Conservation (phyloP, 37 sponge, comb jelly and placozoan genomes). For the Corticium candelabrum region DNA sequence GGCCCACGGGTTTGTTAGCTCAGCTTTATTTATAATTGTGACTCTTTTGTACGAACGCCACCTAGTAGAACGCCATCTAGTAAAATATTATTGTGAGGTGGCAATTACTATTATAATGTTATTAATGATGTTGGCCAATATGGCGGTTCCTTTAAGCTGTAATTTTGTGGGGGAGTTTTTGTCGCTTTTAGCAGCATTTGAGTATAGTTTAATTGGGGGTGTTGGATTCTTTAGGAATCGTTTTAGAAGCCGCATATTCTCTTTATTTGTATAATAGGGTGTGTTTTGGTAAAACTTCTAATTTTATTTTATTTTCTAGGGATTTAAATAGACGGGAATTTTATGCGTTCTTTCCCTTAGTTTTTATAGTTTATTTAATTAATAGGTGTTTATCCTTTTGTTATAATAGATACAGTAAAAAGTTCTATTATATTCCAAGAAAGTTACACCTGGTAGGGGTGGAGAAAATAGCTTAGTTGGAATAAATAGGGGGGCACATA, state of each 20-base stretch:
- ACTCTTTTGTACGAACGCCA: conserved; percentile 65
- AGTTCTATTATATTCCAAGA: conserved; percentile 15
- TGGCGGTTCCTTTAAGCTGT: conserved; percentile 65
- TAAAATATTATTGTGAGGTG: conserved; percentile 66
- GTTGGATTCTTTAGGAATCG: conserved; percentile 41
- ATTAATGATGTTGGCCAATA: conserved; percentile 57
- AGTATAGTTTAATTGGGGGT: conserved; percentile 58
- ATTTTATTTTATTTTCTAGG: conserved; percentile 28
- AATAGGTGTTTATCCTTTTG: conserved; percentile 47
- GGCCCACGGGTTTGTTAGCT: conserved; percentile 75
- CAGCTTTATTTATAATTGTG: conserved; percentile 71
- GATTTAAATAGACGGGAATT: conserved; percentile 62
- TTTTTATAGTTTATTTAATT: conserved; percentile 39
- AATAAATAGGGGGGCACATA: conserved; percentile 50
- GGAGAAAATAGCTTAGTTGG: conserved; percentile 36
- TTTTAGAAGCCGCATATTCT: conserved; percentile 62
- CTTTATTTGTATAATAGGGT: conserved; percentile 78
- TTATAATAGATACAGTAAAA: conserved; percentile 35
- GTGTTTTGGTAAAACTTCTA: conserved; percentile 56
- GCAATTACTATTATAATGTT: conserved; percentile 46
- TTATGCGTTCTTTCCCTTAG: conserved; percentile 36
- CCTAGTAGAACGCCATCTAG: conserved; percentile 48
- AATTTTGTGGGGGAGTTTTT: conserved; percentile 82
- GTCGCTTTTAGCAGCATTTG: conserved; percentile 53
- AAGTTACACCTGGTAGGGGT: background rate